Evolutionary conservation across 2,113 vertebrate species (phyloP).

Genomic region (Asarcornis scutulata): DNA sequence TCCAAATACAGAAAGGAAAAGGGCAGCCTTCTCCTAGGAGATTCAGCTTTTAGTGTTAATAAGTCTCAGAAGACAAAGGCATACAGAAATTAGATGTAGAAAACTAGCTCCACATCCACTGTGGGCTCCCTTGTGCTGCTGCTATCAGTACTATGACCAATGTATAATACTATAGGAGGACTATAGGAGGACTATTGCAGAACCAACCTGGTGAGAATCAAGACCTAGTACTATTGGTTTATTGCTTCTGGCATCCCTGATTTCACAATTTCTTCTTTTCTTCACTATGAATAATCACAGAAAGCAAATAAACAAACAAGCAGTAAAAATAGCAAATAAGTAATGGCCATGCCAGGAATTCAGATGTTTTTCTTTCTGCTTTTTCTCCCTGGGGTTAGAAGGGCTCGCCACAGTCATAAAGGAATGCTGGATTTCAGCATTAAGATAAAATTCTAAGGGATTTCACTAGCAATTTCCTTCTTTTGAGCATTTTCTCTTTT

Average conservation of each 20-base stretch:
- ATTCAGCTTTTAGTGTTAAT: not conserved
- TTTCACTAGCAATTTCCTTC: not conserved
- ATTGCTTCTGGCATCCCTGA: not conserved
- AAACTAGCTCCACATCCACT: not conserved
- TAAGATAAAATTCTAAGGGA: not conserved
- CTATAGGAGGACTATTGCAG: not conserved
- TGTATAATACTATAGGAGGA: fast-evolving
- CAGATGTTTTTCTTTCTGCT: not conserved
- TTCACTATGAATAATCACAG: not conserved
- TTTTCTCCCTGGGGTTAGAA: not conserved
- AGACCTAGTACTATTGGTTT: not conserved
- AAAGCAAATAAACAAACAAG: not conserved
- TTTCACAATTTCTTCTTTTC: not conserved
- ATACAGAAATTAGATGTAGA: not conserved
- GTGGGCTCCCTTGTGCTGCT: not conserved
- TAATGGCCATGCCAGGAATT: not conserved
- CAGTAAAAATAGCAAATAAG: not conserved
- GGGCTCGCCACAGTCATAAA: not conserved
- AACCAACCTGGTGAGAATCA: not conserved
- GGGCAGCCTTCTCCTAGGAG: not conserved
- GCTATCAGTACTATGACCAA: not conserved
- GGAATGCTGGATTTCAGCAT: not conserved
- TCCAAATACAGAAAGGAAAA: not conserved
- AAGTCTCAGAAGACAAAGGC: not conserved
- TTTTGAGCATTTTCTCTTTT: not conserved